Evolutionary conservation across 1,140 invertebrate genomes (phyloP).

Genomic region (Micrasema longulum): DNA sequence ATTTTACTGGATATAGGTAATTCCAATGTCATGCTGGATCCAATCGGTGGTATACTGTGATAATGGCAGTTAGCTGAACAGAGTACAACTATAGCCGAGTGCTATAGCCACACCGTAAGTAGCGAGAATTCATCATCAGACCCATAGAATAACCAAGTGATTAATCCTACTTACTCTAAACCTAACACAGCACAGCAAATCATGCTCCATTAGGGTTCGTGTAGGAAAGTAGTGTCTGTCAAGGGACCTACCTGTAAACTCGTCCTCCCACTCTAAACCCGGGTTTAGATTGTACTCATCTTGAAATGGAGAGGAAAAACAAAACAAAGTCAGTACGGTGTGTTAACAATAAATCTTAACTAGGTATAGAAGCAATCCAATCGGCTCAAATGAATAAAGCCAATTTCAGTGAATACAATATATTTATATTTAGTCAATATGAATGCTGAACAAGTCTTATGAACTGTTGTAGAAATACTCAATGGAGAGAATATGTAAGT

Average conservation of each 20-base stretch:
- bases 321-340: constrained; percentile 71
- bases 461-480: neutral
- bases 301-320: constrained; percentile 87
- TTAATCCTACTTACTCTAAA: constrained; percentile 33
- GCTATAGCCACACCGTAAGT: neutral
- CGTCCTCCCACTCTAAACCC: constrained; percentile 99
- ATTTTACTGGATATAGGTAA: constrained; percentile 9
- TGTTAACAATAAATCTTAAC: constrained; percentile 56
- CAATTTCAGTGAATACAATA: constrained; percentile 40
- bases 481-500: constrained; percentile 4
- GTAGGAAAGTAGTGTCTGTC: constrained; percentile 44
- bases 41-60: neutral
- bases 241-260: constrained; percentile 96
- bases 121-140: constrained; percentile 17
- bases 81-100: neutral
- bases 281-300: constrained; percentile 99
- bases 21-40: constrained; percentile 13
- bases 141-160: neutral
- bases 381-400: constrained; percentile 46
- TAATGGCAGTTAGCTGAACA: constrained; percentile 5
- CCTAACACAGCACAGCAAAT: constrained; percentile 21
- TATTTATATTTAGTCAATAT: constrained; percentile 11
- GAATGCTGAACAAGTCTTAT: neutral
- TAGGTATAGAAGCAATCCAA: constrained; percentile 44
- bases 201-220: constrained; percentile 32